These are phyloP conservation scores for Murina feae DNA, from an alignment of 2,113 vertebrate genomes.

Conservation along the genomic window DNA sequence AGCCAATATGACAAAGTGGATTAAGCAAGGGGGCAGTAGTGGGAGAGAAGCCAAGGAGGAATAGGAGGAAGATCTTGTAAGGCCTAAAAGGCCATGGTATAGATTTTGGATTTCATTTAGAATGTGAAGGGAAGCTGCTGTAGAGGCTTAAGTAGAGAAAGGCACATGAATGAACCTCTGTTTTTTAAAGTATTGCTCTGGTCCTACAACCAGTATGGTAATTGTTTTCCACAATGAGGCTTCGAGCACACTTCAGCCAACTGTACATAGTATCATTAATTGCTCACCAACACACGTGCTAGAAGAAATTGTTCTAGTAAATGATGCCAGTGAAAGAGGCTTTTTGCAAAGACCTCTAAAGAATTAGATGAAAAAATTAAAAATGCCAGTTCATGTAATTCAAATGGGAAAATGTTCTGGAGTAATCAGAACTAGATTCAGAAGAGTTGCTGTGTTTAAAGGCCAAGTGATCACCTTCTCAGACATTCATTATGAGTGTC, in stretches of 20 bases:
- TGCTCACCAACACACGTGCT: conserved; percentile 92
- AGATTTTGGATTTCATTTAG: neutral
- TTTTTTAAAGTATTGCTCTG: neutral
- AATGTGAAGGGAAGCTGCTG: neutral
- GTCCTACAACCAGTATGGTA: conserved; percentile 72
- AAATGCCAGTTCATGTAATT: conserved; percentile 92
- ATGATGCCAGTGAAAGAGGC: conserved; percentile 97
- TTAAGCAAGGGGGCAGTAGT: accelerated
- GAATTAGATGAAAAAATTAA: conserved; percentile 92
- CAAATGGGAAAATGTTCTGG: conserved; percentile 97
- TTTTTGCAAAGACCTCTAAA: conserved; percentile 95
- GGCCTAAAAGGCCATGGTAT: neutral
- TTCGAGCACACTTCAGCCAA: conserved; percentile 95
- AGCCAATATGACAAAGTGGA: neutral
- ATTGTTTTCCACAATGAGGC: conserved; percentile 99
- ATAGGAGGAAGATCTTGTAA: neutral
- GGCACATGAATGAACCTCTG: neutral
- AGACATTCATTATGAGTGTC: conserved; percentile 98
- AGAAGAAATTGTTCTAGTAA: conserved; percentile 96
- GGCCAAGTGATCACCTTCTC: conserved; percentile 98
- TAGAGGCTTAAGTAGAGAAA: neutral
- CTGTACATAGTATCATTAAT: conserved; percentile 95
- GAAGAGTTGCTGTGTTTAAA: conserved; percentile 94
- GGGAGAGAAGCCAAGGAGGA: neutral
- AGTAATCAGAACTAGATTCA: conserved; percentile 94